Percentiles rank a stretch among this genome's conserved stretches.
Conservation (phyloP, 2,888 invertebrate species). For the Chloroclysta siterata region DNA sequence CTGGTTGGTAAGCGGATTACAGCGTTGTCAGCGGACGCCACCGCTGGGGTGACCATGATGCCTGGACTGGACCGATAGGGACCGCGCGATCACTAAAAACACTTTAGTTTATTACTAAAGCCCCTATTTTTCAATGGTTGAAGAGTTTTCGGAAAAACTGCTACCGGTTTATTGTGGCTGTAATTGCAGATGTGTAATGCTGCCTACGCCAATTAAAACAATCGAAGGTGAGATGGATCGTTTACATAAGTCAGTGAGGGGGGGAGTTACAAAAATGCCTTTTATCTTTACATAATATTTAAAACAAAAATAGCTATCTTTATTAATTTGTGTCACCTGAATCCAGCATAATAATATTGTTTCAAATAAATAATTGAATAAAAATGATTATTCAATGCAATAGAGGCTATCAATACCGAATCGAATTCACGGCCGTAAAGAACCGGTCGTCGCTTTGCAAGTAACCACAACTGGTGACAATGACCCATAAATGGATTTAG, state of each 20-base stretch:
- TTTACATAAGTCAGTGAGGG: no score
- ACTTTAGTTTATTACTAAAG: slow-evolving; percentile 16
- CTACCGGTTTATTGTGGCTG: background rate
- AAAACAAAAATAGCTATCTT: no score
- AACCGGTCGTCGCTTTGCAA: background rate
- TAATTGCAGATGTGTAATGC: background rate
- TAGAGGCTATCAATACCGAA: background rate
- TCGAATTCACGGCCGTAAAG: background rate
- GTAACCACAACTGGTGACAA: background rate
- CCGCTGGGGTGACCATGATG: slow-evolving; percentile 47
- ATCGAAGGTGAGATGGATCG: background rate
- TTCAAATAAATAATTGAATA: no score
- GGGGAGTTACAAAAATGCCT: no score
- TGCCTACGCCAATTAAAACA: no score
- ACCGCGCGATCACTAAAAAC: slow-evolving; percentile 1
- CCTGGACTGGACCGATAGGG: slow-evolving; percentile 35
- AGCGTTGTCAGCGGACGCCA: slow-evolving; percentile 44
- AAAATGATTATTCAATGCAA: background rate
- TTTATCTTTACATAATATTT: no score
- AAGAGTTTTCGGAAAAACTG: background rate
- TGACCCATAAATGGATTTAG: background rate
- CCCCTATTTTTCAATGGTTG: slow-evolving; percentile 6
- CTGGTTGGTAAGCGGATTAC: slow-evolving; percentile 53
- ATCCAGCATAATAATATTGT: no score
- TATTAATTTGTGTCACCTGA: no score